A percentile compares a stretch with the other conserved stretches of the same genome.
Evolutionary conservation across 2,797 vertebrate species (phyloP).

Genomic region (Psittacula echo): DNA sequence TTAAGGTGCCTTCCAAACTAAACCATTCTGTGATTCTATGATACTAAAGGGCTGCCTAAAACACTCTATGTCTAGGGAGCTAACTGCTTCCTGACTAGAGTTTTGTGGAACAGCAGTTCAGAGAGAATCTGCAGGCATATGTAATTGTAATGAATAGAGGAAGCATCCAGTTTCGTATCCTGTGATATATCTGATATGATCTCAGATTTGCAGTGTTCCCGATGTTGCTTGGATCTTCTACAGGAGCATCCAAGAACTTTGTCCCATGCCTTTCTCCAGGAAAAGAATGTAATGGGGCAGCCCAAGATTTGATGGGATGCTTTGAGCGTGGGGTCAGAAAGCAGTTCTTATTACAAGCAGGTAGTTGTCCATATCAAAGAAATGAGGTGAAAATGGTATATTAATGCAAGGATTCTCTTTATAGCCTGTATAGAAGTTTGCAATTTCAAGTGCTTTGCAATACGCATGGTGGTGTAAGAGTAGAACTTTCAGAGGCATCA

Average conservation of each 20-base stretch:
- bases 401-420: not conserved
- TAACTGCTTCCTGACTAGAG: not conserved
- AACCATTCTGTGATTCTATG: not conserved
- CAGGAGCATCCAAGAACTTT: not conserved
- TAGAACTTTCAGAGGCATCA: not conserved
- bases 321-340: not conserved
- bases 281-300: not conserved
- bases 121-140: not conserved
- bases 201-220: not conserved
- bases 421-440: not conserved
- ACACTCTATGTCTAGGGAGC: not conserved
- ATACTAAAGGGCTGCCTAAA: not conserved
- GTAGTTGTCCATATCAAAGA: not conserved
- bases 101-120: not conserved
- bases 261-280: not conserved
- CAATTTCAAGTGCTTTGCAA: not conserved
- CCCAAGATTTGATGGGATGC: rapidly evolving
- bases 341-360: not conserved
- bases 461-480: not conserved
- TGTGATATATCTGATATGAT: not conserved
- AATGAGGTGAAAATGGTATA: not conserved
- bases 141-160: not conserved
- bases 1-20: not conserved
- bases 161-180: not conserved
- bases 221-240: not conserved